Evolutionary conservation across 2,888 invertebrate genomes (phyloP).

Genomic region (Andrena flavipes): DNA sequence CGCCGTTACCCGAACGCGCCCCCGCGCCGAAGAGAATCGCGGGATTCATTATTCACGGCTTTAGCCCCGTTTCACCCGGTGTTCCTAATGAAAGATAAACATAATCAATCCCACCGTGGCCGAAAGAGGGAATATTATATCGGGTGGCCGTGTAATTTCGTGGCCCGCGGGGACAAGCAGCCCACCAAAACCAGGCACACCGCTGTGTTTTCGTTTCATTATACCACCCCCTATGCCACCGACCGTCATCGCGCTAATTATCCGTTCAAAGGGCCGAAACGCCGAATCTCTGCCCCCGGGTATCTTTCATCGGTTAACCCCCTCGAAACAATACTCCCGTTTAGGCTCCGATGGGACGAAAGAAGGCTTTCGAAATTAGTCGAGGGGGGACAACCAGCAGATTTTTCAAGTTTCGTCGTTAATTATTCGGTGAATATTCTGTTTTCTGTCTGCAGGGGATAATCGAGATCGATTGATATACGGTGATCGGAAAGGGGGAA

Average conservation of each 20-base stretch:
- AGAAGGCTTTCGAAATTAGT: background rate
- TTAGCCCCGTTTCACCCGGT: slow-evolving; percentile 73
- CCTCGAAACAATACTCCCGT: background rate
- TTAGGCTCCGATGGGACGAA: background rate
- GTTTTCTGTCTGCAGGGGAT: too few relatives aligned
- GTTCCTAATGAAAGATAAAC: slow-evolving; percentile 84
- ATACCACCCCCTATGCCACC: slow-evolving; percentile 65
- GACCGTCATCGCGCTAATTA: slow-evolving; percentile 78
- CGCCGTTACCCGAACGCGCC: background rate
- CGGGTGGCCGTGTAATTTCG: slow-evolving; percentile 78
- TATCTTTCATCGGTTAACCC: slow-evolving; percentile 3
- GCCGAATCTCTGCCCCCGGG: slow-evolving; percentile 37
- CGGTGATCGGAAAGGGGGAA: background rate
- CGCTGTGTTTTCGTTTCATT: slow-evolving; percentile 81
- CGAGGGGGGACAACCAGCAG: too few relatives aligned
- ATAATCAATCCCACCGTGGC: slow-evolving; percentile 80
- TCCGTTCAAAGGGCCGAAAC: slow-evolving; percentile 61
- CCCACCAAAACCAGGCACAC: slow-evolving; percentile 13
- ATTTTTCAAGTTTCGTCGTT: background rate
- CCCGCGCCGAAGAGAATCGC: slow-evolving; percentile 58
- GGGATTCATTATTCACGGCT: slow-evolving; percentile 80
- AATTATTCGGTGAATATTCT: too few relatives aligned
- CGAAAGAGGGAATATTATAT: slow-evolving; percentile 83
- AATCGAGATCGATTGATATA: too few relatives aligned
- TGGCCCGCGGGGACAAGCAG: slow-evolving; percentile 53